These are phyloP conservation scores for Lypha dubia DNA, from an alignment of 2,888 invertebrate genomes.

Conservation along the genomic window DNA sequence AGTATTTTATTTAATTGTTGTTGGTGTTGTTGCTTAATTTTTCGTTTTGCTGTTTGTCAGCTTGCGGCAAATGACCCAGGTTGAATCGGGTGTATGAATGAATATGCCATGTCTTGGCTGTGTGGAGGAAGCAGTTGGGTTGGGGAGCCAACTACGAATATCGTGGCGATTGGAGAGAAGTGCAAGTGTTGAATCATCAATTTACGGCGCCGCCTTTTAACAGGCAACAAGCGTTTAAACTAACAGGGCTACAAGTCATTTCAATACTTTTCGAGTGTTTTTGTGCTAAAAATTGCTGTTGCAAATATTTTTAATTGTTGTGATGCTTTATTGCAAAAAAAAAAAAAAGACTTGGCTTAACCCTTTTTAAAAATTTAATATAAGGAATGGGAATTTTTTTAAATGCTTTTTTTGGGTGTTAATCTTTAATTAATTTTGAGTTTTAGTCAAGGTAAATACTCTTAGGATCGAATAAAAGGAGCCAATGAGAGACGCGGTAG, in stretches of 20 bases:
- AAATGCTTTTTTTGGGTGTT: not conserved
- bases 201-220: constrained; percentile 65
- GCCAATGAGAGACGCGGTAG: too few relatives aligned
- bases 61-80: constrained; percentile 70
- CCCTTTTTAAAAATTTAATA: constrained; percentile 42
- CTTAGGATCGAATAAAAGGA: too few relatives aligned
- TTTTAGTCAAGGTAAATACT: too few relatives aligned
- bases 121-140: constrained; percentile 16
- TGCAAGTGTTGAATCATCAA: constrained; percentile 73
- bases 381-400: constrained; percentile 13
- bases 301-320: constrained; percentile 26
- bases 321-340: constrained; percentile 11
- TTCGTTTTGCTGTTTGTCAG: constrained; percentile 39
- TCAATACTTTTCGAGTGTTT: constrained; percentile 15
- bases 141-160: not conserved
- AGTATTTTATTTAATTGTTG: constrained; percentile 47
- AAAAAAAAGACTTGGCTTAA: constrained; percentile 26
- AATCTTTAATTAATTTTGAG: not conserved
- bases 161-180: constrained; percentile 22
- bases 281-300: constrained; percentile 11
- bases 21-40: not conserved
- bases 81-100: constrained; percentile 40
- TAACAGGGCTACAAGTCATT: not conserved
- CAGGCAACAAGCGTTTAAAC: constrained; percentile 13
- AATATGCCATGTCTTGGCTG: constrained; percentile 37